phyloP scores from a whole-genome alignment of 1,140 invertebrate genomes.

The Temnothorax nylanderi region DNA sequence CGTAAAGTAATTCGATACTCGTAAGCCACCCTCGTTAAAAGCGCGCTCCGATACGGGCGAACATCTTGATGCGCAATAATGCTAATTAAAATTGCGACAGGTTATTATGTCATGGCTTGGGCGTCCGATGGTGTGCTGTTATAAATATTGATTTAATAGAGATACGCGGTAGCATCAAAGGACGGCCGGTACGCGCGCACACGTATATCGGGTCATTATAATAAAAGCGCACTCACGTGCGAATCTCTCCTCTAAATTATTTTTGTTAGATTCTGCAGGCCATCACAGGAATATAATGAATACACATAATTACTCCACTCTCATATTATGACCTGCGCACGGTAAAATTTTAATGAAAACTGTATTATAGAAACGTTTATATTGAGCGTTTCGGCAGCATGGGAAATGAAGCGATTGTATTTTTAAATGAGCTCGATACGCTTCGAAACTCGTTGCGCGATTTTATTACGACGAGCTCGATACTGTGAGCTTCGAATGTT shows the following conservation, averaged over 20 bases:
- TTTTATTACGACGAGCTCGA: background rate
- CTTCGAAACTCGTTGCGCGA: background rate
- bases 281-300: constrained; percentile 30
- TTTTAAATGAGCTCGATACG: constrained; percentile 26
- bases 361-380: constrained; percentile 37
- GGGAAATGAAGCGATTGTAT: constrained; percentile 6
- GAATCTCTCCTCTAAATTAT: constrained; percentile 30
- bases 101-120: constrained; percentile 29
- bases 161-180: constrained; percentile 15
- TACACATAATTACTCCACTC: constrained; percentile 23
- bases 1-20: constrained; percentile 50
- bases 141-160: constrained; percentile 48
- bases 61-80: constrained; percentile 42
- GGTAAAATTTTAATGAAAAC: constrained; percentile 42
- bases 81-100: constrained; percentile 50
- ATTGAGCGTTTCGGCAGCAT: background rate
- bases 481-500: background rate
- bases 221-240: constrained; percentile 12
- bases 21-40: constrained; percentile 41
- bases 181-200: background rate
- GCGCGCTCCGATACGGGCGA: background rate
- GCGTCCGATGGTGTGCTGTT: background rate
- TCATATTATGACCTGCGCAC: background rate
- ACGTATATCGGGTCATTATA: background rate
- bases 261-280: constrained; percentile 22